A percentile compares a stretch with the other conserved stretches of the same genome.
Conservation (phyloP, 2,888 invertebrate species). For the Drosophila ustulata region DNA sequence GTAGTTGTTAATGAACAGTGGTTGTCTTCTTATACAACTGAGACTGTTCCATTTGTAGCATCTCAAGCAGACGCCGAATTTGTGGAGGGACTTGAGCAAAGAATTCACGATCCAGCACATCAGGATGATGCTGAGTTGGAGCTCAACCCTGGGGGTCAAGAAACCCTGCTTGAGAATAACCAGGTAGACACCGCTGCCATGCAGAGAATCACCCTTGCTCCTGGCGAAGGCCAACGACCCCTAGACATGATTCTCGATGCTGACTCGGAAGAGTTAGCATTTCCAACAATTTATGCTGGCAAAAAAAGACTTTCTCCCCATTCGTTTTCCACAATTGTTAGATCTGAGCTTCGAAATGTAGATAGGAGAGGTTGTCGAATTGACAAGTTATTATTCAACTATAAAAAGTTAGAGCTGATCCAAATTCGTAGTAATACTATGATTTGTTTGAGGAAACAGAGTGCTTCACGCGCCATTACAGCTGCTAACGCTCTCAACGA, state of each 20-base stretch:
- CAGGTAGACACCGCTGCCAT: neutral
- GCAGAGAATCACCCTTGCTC: conserved; percentile 1
- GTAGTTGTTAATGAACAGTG: conserved; percentile 3
- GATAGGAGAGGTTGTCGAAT: no score
- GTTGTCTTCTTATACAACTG: neutral
- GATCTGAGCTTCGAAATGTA: no score
- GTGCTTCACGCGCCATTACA: no score
- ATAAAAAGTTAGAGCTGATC: no score
- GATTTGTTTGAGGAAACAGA: no score
- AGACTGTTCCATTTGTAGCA: conserved; percentile 1
- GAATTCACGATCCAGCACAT: neutral
- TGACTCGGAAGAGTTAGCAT: no score
- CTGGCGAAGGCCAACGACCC: conserved; percentile 7
- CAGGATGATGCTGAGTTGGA: neutral
- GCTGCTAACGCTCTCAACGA: no score
- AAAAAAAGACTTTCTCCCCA: no score
- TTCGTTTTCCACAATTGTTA: no score
- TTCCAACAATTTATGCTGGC: no score
- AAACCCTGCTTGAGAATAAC: neutral
- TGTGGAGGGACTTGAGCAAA: neutral
- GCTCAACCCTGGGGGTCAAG: neutral
- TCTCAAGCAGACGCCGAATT: conserved; percentile 3
- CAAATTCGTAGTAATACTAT: no score
- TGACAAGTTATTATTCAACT: no score
- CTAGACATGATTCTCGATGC: neutral